Evolutionary conservation across 92 coral and sea anemone species (phyloP).

Genomic region (Diadumene lineata): DNA sequence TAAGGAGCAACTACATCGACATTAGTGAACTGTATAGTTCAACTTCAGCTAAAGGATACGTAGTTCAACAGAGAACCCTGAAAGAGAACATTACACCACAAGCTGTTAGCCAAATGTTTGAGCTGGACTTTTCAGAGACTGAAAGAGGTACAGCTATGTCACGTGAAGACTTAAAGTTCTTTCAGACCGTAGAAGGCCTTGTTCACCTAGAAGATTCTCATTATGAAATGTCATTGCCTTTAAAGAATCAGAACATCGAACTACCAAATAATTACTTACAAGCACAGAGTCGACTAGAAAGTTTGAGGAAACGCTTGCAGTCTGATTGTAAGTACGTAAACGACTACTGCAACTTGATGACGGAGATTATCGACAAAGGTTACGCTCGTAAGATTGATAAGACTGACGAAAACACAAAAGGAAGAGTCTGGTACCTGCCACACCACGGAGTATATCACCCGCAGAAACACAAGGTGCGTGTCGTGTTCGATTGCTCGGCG

Average conservation of each 20-base stretch:
- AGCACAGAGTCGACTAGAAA: conserved; percentile 36
- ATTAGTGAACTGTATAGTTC: neutral
- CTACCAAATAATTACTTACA: conserved; percentile 42
- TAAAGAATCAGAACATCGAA: conserved; percentile 3
- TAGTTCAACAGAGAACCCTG: conserved; percentile 10
- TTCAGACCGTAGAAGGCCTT: conserved; percentile 28
- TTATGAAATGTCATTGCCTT: conserved; percentile 45
- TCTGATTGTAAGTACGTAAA: conserved; percentile 14
- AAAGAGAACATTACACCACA: conserved; percentile 51
- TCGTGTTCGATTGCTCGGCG: conserved; percentile 43
- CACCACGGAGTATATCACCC: conserved; percentile 42
- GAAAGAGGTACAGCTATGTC: conserved; percentile 23
- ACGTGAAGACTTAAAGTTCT: conserved; percentile 44
- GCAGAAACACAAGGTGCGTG: conserved; percentile 27
- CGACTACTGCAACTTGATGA: conserved; percentile 48
- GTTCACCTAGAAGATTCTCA: conserved; percentile 37
- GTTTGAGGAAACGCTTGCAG: conserved; percentile 28
- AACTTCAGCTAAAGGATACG: conserved; percentile 28
- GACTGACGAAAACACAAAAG: neutral
- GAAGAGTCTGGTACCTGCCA: conserved; percentile 14
- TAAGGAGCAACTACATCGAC: neutral
- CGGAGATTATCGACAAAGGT: conserved; percentile 21
- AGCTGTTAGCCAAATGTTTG: conserved; percentile 45
- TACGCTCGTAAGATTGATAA: conserved; percentile 7
- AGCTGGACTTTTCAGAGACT: conserved; percentile 29